Evolutionary conservation across 2,797 vertebrate genomes (phyloP).

Genomic region (Anabas testudineus): DNA sequence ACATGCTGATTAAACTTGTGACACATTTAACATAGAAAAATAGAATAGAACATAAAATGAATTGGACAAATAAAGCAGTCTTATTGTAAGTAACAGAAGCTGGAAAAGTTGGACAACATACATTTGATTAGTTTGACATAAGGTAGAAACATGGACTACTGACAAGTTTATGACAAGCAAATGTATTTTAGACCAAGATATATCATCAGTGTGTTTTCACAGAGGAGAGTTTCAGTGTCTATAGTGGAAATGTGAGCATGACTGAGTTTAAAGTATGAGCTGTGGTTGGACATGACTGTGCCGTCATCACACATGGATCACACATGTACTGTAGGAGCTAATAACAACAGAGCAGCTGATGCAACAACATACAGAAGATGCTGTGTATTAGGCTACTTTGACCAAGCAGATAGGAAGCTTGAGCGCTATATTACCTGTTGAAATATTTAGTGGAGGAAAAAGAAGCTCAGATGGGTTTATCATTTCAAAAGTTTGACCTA

Average conservation of each 20-base stretch:
- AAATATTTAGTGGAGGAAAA: slow-evolving; percentile 47
- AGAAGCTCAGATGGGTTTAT: slow-evolving; percentile 37
- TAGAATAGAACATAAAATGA: no score
- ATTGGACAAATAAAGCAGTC: no score
- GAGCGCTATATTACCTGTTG: slow-evolving; percentile 46
- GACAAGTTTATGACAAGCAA: slow-evolving; percentile 18
- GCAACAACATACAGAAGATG: background rate
- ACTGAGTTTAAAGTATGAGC: slow-evolving; percentile 40
- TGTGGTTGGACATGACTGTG: slow-evolving; percentile 27
- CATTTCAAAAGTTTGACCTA: slow-evolving; percentile 33
- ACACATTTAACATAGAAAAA: background rate
- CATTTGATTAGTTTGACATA: no score
- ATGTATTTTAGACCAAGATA: slow-evolving; percentile 33
- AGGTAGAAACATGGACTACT: no score
- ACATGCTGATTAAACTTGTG: no score
- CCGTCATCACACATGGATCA: slow-evolving; percentile 22
- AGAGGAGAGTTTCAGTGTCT: slow-evolving; percentile 21
- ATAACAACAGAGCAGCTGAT: slow-evolving; percentile 29
- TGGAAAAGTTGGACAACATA: slow-evolving; percentile 10
- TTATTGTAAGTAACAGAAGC: background rate
- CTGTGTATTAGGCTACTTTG: slow-evolving; percentile 17
- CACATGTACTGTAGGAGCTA: slow-evolving; percentile 11
- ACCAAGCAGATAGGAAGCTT: slow-evolving; percentile 36
- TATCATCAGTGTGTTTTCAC: background rate
- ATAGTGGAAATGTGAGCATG: slow-evolving; percentile 15